Conservation (phyloP, 2,113 vertebrate genomes). For the Salvator merianae region DNA sequence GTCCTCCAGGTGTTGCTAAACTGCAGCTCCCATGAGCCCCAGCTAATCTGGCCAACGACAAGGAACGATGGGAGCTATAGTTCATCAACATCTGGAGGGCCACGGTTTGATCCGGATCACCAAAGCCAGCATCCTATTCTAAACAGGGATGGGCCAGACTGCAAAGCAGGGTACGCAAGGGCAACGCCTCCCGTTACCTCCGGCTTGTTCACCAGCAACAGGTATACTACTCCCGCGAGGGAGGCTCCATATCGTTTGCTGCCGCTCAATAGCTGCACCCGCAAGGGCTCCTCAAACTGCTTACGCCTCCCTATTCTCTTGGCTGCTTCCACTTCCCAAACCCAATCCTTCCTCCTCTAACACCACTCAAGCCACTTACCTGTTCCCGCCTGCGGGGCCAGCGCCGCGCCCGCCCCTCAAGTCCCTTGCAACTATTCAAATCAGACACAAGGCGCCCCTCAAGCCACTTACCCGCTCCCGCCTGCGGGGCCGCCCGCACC, state of each 20-base stretch:
- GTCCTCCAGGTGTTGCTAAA: too few species aligned
- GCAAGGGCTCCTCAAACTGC: neutral
- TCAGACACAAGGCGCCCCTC: neutral
- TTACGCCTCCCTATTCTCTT: neutral
- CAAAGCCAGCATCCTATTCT: neutral
- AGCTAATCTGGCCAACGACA: too few species aligned
- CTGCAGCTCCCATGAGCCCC: too few species aligned
- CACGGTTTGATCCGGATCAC: neutral
- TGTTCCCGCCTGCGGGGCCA: too few species aligned
- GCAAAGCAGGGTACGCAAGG: neutral
- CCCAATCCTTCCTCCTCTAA: constrained; percentile 23
- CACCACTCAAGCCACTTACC: too few species aligned
- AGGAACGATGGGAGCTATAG: too few species aligned
- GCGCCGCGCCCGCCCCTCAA: neutral
- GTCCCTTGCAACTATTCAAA: neutral
- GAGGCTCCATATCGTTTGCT: neutral
- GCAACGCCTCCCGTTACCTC: too few species aligned
- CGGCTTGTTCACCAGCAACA: neutral
- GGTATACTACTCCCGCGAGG: neutral
- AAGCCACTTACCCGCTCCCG: neutral
- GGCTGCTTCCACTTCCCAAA: neutral
- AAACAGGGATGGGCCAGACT: too few species aligned
- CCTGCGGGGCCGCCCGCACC: neutral
- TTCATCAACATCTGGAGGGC: too few species aligned
- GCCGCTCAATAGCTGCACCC: neutral